Base-by-base conservation (phyloP, 2,888 invertebrate genomes). In the Crematogaster levior region DNA sequence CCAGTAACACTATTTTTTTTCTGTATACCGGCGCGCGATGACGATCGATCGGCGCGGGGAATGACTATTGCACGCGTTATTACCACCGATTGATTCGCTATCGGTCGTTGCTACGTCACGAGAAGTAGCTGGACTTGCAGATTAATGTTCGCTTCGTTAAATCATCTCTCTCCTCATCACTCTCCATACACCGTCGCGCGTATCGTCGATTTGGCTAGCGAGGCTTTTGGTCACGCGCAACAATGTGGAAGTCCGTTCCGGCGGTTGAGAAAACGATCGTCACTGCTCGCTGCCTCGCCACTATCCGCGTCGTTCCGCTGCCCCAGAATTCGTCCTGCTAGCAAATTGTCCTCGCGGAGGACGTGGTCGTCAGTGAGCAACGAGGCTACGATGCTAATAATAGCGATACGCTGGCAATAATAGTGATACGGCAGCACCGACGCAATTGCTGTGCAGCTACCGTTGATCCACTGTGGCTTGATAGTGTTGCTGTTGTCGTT, bases 181-280 rank as follows among this genome's bases (percentile, higher is more conserved):
- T 53, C 30, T 24, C 18, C n/a, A n/a, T 56, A n/a, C 53, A 51
- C 46, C 46, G 34, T 51, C 72, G 79, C 77, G 88, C 84, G 81
- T 84, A 82, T 84, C 83, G 73, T 82, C 84, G 86, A 86, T 81
- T 80, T 82, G 86, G 84, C 82, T 63, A 63, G 82, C 84, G 81
- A 84, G 85, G 89, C 89, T 82, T 81, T 90, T 91, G 91, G 91
- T 91, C 91, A 91, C 91, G 91, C 91, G 87, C 85, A 88, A 84
- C 75, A 84, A 83, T 77, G 85, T 72, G 63, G 4, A 18, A 43
- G 82, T 51, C 63, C 84, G 82, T 84, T 73, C 85, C 51, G 81
- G 53, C 74, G 73, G 48, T 81, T 81, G 80, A 82, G 46, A n/a
- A 83, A 74, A 65, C 43, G 81, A 80, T 85, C 85, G 82, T 84